Evolutionary conservation across 2,797 vertebrate species (phyloP).

Genomic region (Mormyrus hasselquistii): DNA sequence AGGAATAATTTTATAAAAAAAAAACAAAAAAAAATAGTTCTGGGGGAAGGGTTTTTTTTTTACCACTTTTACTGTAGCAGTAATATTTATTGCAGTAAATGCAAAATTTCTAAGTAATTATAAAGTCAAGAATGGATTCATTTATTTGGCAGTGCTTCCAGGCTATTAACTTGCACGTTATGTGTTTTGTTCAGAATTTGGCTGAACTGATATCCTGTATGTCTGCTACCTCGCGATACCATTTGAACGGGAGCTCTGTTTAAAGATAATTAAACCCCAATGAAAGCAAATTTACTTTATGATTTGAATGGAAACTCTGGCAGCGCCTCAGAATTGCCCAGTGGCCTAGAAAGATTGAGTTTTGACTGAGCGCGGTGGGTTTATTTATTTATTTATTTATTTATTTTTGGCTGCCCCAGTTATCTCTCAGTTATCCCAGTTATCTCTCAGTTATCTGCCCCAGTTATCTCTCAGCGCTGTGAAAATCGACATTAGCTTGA

Average conservation of each 20-base stretch:
- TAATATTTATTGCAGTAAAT: neutral
- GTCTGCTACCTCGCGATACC: neutral
- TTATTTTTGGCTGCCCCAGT: neutral
- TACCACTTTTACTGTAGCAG: neutral
- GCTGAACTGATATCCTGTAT: neutral
- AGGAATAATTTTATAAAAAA: neutral
- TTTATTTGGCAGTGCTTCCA: neutral
- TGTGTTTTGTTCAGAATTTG: neutral
- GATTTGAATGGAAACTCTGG: neutral
- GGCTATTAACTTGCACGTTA: neutral
- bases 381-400: neutral
- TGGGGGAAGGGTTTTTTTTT: neutral
- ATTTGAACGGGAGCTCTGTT: neutral
- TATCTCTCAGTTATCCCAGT: too few species aligned
- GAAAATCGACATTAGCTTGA: neutral
- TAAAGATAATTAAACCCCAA: constrained; percentile 14
- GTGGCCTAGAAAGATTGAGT: neutral
- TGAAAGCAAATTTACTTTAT: neutral
- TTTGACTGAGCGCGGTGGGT: neutral
- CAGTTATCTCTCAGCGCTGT: neutral
- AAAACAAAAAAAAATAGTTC: neutral
- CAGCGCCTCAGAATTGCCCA: neutral
- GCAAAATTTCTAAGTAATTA: neutral
- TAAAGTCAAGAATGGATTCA: neutral
- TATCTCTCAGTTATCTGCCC: too few species aligned